Evolutionary conservation across 2,888 invertebrate genomes (phyloP).

Genomic region (Lobophora halterata): DNA sequence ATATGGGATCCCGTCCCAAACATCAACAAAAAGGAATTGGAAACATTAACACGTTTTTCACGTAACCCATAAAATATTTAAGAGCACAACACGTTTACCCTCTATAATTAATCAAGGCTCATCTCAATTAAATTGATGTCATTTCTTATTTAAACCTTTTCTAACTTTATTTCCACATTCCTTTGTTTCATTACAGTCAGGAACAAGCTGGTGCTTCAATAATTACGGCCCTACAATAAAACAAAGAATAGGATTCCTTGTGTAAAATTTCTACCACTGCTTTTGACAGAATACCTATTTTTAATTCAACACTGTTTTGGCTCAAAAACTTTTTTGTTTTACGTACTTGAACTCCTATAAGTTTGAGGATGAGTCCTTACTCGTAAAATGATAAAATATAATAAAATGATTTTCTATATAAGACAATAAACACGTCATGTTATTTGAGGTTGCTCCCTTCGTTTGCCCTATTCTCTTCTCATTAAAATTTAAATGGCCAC

Average conservation of each 20-base stretch:
- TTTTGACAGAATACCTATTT: too few species aligned
- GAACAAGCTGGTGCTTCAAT: too few species aligned
- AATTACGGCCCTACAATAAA: too few species aligned
- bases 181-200: constrained; percentile 2
- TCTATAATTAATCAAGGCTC: constrained; percentile 28
- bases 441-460: constrained; percentile 9
- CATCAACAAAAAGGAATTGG: constrained; percentile 2
- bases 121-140: constrained; percentile 17
- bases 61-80: constrained; percentile 20
- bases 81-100: constrained; percentile 19
- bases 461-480: constrained; percentile 8
- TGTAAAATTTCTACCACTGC: too few species aligned
- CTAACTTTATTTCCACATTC: constrained; percentile 1
- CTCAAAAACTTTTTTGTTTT: too few species aligned
- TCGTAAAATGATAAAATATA: too few species aligned
- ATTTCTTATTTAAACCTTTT: constrained; percentile 3
- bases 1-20: too few species aligned
- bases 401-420: too few species aligned
- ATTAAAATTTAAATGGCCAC: constrained; percentile 26
- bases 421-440: constrained; percentile 10
- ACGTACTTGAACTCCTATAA: too few species aligned
- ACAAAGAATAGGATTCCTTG: too few species aligned
- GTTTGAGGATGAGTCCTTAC: too few species aligned
- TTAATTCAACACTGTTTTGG: too few species aligned
- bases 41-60: constrained; percentile 17